These are phyloP conservation scores for Pachypsylla venusta DNA, from an alignment of 1,140 invertebrate species.

Conservation along the genomic window DNA sequence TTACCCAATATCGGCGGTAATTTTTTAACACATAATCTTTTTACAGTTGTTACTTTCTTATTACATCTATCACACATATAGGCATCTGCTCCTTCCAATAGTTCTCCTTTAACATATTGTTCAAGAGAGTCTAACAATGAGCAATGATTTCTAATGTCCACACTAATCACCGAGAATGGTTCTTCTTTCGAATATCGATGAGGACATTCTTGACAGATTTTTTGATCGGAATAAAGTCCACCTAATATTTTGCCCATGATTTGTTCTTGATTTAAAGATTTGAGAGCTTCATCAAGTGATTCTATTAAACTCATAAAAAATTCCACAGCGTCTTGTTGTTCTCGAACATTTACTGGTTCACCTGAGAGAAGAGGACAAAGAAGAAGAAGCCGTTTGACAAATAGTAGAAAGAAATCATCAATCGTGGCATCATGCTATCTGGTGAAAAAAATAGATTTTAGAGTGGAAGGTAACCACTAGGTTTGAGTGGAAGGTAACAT, in stretches of 20 bases:
- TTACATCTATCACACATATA: constrained; percentile 99
- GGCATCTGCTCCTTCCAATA: constrained; percentile 94
- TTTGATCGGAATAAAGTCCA: constrained; percentile 95
- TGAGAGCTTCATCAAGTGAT: constrained; percentile 89
- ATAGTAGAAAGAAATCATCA: no score
- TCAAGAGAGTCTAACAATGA: constrained; percentile 95
- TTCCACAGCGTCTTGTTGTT: constrained; percentile 97
- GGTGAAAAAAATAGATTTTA: no score
- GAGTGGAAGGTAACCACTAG: no score
- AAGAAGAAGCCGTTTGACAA: no score
- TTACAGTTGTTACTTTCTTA: constrained; percentile 97
- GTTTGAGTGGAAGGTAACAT: no score
- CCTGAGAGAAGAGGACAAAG: constrained; percentile 50
- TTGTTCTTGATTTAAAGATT: constrained; percentile 78
- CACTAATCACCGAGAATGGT: constrained; percentile 92
- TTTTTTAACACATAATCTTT: constrained; percentile 92
- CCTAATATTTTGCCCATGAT: constrained; percentile 89
- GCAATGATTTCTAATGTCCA: constrained; percentile 96
- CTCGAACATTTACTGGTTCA: constrained; percentile 90
- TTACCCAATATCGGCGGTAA: constrained; percentile 69
- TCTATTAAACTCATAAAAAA: constrained; percentile 98
- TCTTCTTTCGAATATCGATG: constrained; percentile 97
- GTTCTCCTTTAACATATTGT: constrained; percentile 95
- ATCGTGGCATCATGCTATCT: no score
- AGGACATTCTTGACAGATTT: constrained; percentile 97